Percentiles rank a stretch among this genome's conserved stretches.
phyloP scores from a whole-genome alignment of 2,888 invertebrate species.

The Gymnoscelis rufifasciata region DNA sequence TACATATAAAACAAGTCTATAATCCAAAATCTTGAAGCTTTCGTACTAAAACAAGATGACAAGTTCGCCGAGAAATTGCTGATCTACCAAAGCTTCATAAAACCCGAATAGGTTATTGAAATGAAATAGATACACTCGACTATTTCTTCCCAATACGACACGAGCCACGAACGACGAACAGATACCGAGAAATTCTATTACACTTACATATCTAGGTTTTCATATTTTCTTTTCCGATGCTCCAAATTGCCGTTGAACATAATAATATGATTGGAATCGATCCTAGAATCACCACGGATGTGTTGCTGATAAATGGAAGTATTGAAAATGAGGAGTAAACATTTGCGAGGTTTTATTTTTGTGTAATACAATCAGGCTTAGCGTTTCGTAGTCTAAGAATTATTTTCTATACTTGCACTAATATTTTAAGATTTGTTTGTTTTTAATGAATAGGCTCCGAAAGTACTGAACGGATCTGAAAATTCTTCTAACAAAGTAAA shows the following conservation, averaged over 20 bases:
- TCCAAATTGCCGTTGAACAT: conserved; percentile 10
- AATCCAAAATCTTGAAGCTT: too few species aligned
- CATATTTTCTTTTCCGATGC: conserved; percentile 15
- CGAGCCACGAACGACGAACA: conserved; percentile 4
- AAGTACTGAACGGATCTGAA: too few species aligned
- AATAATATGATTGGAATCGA: conserved; percentile 17
- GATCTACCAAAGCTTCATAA: neutral
- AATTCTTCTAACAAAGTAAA: too few species aligned
- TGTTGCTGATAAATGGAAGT: neutral
- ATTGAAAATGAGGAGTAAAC: neutral
- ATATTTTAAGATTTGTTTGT: too few species aligned
- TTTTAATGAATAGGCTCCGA: too few species aligned
- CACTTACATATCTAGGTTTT: conserved; percentile 15
- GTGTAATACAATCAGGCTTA: too few species aligned
- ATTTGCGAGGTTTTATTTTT: too few species aligned
- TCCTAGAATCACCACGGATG: conserved; percentile 9
- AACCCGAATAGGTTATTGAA: conserved; percentile 2
- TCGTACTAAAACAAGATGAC: too few species aligned
- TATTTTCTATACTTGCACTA: too few species aligned
- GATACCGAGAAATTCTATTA: conserved; percentile 16
- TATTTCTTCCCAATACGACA: conserved; percentile 8
- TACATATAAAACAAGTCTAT: too few species aligned
- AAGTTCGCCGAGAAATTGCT: neutral
- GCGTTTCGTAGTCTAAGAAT: too few species aligned
- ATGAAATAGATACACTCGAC: conserved; percentile 5